A percentile compares a stretch with the other conserved stretches of the same genome.
These are phyloP conservation scores for Heliconius cydno DNA, from an alignment of 2,888 invertebrate genomes.

Conservation along the genomic window DNA sequence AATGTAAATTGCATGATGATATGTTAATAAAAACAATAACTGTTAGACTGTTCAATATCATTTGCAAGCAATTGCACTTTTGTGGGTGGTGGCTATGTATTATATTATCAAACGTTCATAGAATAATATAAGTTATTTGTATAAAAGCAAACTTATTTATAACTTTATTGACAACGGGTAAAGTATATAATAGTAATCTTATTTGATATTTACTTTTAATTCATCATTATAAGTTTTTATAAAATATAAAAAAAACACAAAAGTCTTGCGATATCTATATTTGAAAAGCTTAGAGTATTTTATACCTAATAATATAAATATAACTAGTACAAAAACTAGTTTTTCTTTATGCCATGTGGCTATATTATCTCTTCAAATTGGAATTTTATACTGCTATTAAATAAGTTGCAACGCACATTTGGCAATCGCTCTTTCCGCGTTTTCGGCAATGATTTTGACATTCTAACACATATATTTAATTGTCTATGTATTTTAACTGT, in stretches of 20 bases:
- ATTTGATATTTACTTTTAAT: neutral
- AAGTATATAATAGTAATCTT: neutral
- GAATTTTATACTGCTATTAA: slow-evolving; percentile 45
- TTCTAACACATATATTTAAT: slow-evolving; percentile 42
- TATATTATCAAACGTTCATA: slow-evolving; percentile 1
- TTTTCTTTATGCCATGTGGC: slow-evolving; percentile 40
- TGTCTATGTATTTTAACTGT: slow-evolving; percentile 38
- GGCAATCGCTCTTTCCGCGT: slow-evolving; percentile 45
- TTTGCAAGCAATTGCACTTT: slow-evolving; percentile 2
- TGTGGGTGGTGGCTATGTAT: neutral
- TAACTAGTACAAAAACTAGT: slow-evolving; percentile 38
- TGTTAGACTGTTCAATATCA: slow-evolving; percentile 17
- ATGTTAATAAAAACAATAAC: slow-evolving; percentile 37
- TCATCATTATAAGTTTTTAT: too few relatives aligned
- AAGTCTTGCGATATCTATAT: neutral
- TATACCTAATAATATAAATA: neutral
- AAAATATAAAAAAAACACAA: neutral
- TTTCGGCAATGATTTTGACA: slow-evolving; percentile 46
- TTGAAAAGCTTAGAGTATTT: neutral
- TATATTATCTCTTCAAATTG: slow-evolving; percentile 41
- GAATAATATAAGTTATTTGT: neutral
- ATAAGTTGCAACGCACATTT: slow-evolving; percentile 45
- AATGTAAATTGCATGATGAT: slow-evolving; percentile 38
- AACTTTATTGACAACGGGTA: neutral
- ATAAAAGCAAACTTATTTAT: neutral